Evolutionary conservation across 2,888 invertebrate species (phyloP).

Genomic region (Morinoia aosen): DNA sequence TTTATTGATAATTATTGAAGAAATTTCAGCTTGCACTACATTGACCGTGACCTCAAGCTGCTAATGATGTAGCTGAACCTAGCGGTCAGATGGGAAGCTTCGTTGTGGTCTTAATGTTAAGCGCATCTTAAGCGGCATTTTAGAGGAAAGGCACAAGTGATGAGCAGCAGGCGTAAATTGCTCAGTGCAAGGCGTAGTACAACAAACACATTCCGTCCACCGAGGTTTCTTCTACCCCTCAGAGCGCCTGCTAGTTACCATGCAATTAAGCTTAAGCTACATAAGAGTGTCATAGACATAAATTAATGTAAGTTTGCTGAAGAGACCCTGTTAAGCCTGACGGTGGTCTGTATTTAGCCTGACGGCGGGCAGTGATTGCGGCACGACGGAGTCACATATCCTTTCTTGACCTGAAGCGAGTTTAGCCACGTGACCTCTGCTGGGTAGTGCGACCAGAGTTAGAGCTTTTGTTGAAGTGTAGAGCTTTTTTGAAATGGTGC

Average conservation of each 20-base stretch:
- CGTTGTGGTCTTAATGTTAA: not conserved
- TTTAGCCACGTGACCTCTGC: too few relatives aligned
- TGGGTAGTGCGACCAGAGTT: too few relatives aligned
- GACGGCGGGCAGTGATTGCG: not conserved
- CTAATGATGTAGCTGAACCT: not conserved
- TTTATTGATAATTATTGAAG: not conserved
- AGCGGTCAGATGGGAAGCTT: not conserved
- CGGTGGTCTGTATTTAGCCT: not conserved
- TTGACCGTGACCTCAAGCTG: not conserved
- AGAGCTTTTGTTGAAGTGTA: too few relatives aligned
- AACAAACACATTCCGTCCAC: not conserved
- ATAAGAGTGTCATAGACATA: not conserved
- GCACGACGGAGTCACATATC: too few relatives aligned
- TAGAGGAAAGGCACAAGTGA: not conserved
- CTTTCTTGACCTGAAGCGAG: too few relatives aligned
- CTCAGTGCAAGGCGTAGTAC: not conserved
- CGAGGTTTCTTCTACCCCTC: not conserved
- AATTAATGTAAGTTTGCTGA: not conserved
- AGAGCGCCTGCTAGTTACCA: not conserved
- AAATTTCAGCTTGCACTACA: not conserved
- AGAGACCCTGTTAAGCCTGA: not conserved
- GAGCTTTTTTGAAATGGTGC: too few relatives aligned
- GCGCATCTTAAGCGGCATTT: not conserved
- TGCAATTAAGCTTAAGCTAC: not conserved
- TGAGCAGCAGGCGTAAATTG: not conserved